Conservation (phyloP, 2,113 vertebrate species). For the Aviceda subcristata region DNA sequence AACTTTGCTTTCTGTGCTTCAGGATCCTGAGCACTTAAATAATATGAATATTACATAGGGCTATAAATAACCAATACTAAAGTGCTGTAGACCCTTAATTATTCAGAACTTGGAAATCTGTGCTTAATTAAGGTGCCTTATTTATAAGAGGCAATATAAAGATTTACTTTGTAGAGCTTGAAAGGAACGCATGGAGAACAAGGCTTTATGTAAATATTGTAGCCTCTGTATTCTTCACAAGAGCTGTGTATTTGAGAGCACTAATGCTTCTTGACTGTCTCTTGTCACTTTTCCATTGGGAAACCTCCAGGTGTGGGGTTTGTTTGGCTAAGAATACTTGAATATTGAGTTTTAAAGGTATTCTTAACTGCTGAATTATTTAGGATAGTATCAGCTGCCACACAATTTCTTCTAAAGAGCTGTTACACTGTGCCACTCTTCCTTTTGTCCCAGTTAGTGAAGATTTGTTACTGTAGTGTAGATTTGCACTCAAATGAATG, state of each 20-base stretch:
- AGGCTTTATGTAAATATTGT: background rate
- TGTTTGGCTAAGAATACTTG: background rate
- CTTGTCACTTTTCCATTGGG: background rate
- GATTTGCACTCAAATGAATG: background rate
- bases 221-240: background rate
- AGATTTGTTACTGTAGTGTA: background rate
- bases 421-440: background rate
- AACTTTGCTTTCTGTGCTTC: background rate
- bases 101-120: background rate
- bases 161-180: background rate
- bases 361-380: background rate
- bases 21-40: background rate
- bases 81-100: background rate
- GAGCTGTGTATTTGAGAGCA: background rate
- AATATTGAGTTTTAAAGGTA: background rate
- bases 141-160: background rate
- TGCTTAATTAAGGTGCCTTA: background rate
- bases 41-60: background rate
- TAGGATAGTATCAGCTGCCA: background rate
- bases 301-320: background rate
- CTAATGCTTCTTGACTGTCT: background rate
- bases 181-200: background rate
- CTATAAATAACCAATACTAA: background rate
- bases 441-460: background rate
- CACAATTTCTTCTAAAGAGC: background rate